Evolutionary conservation across 2,888 invertebrate genomes (phyloP), one percentile per base, ranked within the genome.

Genomic region (Dascillus cervinus): DNA sequence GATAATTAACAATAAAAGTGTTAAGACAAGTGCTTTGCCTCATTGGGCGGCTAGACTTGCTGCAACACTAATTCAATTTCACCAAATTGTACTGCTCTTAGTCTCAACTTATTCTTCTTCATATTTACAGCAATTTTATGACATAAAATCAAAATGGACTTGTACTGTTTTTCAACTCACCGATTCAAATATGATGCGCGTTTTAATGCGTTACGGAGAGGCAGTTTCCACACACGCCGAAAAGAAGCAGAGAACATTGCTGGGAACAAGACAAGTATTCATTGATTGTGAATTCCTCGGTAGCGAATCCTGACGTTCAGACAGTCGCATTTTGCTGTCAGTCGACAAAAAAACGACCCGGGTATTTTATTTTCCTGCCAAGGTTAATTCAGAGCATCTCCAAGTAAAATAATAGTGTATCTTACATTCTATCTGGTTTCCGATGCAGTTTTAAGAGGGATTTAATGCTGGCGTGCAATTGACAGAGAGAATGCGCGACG

Each of bases 291-390:
- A 38, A 38, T 38, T 38, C 38, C 38, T 43, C 53, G 50, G 50
- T 55, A 49, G 49, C 49, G 42, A 51, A 48, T 48, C 49, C 55
- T 58, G 59, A 56, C 55, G 56, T 46, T 55, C 50, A 55, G 59
- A 59, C 60, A 58, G 57, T 58, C 61, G 60, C 60, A 63, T 63
- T 63, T 63, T 61, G 62, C 62, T 62, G 62, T 63, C 62, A 62
- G 53, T 53, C 56, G 53, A 42, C 27, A 42, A 38, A 44, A 41
- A 39, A 39, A 37, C 30, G 35, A 32, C 36, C 45, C 37, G 49
- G 55, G 55, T 62, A 60, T 60, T 62, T 63, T 63, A 64, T 62
- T 62, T 62, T 59, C 52, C 59, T 63, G 63, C 59, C 64, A 62
- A 63, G 61, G 62, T 62, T 63, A 63, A 63, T 63, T 64, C 62